Conservation (phyloP, 2,797 vertebrate species). For the Mastacembelus armatus region DNA sequence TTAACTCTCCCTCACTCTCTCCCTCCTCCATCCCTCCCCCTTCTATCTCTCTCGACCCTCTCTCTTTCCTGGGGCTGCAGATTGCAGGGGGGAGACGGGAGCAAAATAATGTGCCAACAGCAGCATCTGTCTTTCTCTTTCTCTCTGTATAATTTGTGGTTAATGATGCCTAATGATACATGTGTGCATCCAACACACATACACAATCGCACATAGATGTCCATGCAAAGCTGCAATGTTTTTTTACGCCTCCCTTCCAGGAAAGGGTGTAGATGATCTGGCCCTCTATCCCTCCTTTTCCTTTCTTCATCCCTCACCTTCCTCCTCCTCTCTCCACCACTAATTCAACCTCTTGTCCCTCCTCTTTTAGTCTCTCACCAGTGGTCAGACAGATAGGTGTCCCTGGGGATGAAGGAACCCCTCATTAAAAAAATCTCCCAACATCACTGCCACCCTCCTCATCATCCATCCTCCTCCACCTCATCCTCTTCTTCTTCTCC, state of each 20-base stretch:
- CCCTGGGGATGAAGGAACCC: conserved; percentile 40
- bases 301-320: not conserved
- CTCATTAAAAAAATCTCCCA: conserved; percentile 45
- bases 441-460: not conserved
- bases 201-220: conserved; percentile 26
- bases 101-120: conserved; percentile 62
- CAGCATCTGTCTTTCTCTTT: conserved; percentile 76
- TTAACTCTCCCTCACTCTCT: conserved; percentile 40
- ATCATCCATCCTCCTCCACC: conserved; percentile 2
- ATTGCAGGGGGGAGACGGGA: conserved; percentile 26
- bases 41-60: conserved; percentile 16
- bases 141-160: conserved; percentile 79
- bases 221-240: conserved; percentile 2
- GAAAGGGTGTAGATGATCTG: conserved; percentile 48
- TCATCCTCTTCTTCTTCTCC: conserved; percentile 21
- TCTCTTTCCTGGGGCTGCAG: conserved; percentile 33
- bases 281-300: not conserved
- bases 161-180: conserved; percentile 82
- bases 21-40: conserved; percentile 3
- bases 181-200: conserved; percentile 55
- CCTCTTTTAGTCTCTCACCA: conserved; percentile 8
- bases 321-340: not conserved
- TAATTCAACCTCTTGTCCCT: conserved; percentile 7
- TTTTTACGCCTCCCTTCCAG: conserved; percentile 25
- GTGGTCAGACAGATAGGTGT: conserved; percentile 41